These are phyloP conservation scores for Phataginus tetradactyla DNA, from an alignment of 2,797 vertebrate genomes.

Conservation along the genomic window DNA sequence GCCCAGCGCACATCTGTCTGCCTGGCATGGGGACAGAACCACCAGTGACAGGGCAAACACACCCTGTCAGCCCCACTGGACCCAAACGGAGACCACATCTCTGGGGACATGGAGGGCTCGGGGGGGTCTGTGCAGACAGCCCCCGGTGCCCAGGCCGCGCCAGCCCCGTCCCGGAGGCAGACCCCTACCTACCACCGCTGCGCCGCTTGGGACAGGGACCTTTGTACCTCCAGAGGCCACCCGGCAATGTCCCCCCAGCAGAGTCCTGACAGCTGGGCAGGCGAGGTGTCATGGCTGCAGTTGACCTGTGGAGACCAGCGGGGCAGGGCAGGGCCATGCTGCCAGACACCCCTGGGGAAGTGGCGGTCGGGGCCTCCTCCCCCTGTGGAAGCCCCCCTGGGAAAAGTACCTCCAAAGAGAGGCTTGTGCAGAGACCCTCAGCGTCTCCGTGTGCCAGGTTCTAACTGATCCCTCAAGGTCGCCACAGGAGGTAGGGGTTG, in stretches of 20 bases:
- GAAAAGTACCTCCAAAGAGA: background rate
- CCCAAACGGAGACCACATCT: background rate
- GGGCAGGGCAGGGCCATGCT: no score
- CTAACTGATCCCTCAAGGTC: background rate
- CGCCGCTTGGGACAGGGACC: conserved; percentile 76
- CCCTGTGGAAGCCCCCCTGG: background rate
- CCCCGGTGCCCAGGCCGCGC: conserved; percentile 61
- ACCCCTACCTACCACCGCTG: conserved; percentile 68
- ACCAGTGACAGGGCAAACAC: fast-evolving
- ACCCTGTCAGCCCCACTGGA: fast-evolving
- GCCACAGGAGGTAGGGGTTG: background rate
- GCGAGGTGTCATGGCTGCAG: conserved; percentile 86
- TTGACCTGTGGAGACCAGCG: conserved; percentile 85
- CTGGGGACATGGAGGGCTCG: conserved; percentile 62
- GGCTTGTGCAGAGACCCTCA: background rate
- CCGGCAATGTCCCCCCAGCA: conserved; percentile 86
- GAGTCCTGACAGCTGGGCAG: conserved; percentile 84
- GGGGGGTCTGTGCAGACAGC: conserved; percentile 61
- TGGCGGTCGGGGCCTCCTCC: fast-evolving
- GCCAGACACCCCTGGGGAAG: no score
- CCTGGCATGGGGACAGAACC: background rate
- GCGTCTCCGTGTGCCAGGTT: fast-evolving
- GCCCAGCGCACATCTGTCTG: background rate
- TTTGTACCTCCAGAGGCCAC: conserved; percentile 87
- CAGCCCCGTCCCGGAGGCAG: conserved; percentile 13